phyloP scores from a whole-genome alignment of 2,888 invertebrate species.

The Torymus tubicola region DNA sequence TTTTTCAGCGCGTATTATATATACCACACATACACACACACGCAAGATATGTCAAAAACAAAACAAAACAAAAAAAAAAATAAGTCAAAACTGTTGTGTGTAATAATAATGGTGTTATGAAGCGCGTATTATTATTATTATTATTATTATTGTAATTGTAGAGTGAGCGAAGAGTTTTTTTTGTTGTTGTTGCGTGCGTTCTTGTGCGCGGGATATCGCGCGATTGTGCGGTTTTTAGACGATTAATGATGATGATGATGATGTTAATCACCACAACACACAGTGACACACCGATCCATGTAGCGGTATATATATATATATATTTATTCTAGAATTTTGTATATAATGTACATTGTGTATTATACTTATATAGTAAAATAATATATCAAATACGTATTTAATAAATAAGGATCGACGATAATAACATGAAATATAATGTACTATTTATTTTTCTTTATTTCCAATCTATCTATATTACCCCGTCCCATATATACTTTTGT shows the following conservation, averaged over 20 bases:
- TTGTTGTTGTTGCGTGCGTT: too few relatives aligned
- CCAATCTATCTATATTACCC: not conserved
- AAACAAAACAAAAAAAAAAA: too few relatives aligned
- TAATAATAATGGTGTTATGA: too few relatives aligned
- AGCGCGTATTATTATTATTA: too few relatives aligned
- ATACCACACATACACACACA: too few relatives aligned
- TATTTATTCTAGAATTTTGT: constrained; percentile 71
- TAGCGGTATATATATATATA: too few relatives aligned
- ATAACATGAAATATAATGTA: constrained; percentile 43
- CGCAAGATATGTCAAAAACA: too few relatives aligned
- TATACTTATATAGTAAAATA: constrained; percentile 69
- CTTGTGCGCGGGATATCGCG: constrained; percentile 1
- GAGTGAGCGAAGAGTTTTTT: too few relatives aligned
- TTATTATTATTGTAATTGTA: too few relatives aligned
- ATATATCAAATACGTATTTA: constrained; percentile 73
- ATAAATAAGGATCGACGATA: constrained; percentile 67
- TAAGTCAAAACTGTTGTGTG: too few relatives aligned
- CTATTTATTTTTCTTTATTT: constrained; percentile 41
- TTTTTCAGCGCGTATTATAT: too few relatives aligned
- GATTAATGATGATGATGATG: constrained; percentile 7
- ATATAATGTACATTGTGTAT: constrained; percentile 76
- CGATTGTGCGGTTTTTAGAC: constrained; percentile 29
- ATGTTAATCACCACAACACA: constrained; percentile 35
- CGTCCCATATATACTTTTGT: too few relatives aligned
- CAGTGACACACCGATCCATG: constrained; percentile 52